These are phyloP conservation scores for Scolopax rusticola DNA, from an alignment of 2,797 vertebrate species.

Conservation along the genomic window DNA sequence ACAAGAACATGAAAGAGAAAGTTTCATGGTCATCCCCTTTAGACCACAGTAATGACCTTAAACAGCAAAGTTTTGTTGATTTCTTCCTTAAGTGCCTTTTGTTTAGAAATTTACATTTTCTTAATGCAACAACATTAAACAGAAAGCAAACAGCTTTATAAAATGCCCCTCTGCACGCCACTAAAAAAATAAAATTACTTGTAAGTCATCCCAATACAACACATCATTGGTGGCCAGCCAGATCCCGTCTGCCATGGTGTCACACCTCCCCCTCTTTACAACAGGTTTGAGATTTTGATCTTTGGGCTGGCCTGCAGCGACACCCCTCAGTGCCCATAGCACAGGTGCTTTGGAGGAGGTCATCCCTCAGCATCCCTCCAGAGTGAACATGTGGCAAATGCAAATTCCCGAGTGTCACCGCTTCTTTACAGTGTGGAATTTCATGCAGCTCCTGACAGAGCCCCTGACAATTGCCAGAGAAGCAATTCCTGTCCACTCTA, in stretches of 20 bases:
- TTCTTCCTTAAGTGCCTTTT: not conserved
- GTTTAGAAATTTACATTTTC: not conserved
- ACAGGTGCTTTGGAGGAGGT: rapidly evolving
- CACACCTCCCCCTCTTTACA: not conserved
- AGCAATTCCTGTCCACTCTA: not conserved
- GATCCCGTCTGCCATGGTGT: not conserved
- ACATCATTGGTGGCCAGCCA: not conserved
- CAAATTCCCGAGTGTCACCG: not conserved
- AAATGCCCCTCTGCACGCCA: not conserved
- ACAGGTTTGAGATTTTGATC: not conserved
- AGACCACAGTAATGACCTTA: not conserved
- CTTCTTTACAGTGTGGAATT: not conserved
- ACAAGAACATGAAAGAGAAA: not conserved
- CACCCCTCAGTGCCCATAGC: not conserved
- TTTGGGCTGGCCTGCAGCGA: no score
- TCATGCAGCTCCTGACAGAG: not conserved
- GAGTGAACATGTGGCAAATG: not conserved
- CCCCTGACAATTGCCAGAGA: not conserved
- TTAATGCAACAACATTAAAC: not conserved
- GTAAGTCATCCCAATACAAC: not conserved
- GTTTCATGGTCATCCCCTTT: not conserved
- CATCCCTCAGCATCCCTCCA: not conserved
- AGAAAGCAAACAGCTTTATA: not conserved
- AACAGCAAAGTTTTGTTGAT: not conserved
- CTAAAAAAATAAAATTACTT: not conserved